These are phyloP conservation scores for Proisotoma minuta DNA, from an alignment of 2,888 invertebrate species.

Conservation along the genomic window DNA sequence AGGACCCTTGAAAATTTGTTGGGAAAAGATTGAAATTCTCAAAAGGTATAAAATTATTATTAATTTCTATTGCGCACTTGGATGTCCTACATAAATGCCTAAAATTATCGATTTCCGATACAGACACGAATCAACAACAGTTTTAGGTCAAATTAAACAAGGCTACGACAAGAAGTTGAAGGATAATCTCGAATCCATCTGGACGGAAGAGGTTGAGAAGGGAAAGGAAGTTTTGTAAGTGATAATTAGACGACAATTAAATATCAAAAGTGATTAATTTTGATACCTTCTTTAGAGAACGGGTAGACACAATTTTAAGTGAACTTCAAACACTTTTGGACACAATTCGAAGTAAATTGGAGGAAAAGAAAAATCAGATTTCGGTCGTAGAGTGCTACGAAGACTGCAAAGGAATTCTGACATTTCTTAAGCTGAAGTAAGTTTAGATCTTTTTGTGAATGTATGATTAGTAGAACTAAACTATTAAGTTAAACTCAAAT, in stretches of 20 bases:
- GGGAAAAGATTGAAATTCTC: conserved; percentile 30
- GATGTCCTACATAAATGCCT: not conserved
- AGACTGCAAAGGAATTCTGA: conserved; percentile 28
- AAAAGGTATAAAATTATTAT: conserved; percentile 22
- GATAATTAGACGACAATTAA: not conserved
- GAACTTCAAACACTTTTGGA: conserved; percentile 31
- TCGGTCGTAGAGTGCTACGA: conserved; percentile 23
- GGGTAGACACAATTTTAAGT: conserved; percentile 22
- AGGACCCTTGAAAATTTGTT: conserved; percentile 29
- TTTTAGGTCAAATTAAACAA: conserved; percentile 17
- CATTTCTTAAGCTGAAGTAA: conserved; percentile 32
- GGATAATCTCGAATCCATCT: conserved; percentile 24
- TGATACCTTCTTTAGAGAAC: conserved; percentile 16
- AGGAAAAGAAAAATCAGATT: conserved; percentile 9
- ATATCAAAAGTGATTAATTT: not conserved
- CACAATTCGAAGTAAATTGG: conserved; percentile 18
- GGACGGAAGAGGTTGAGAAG: conserved; percentile 23
- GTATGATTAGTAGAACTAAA: too few species aligned
- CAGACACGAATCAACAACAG: conserved; percentile 23
- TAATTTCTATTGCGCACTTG: not conserved
- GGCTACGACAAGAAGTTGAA: conserved; percentile 11
- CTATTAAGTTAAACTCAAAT: too few species aligned
- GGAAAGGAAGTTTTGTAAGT: conserved; percentile 23
- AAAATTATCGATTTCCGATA: not conserved
- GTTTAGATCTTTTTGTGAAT: too few species aligned